Percentiles rank a stretch among this genome's conserved stretches.
These are phyloP conservation scores for Pipistrellus pipistrellus DNA, from an alignment of 2,797 vertebrate species.

Conservation along the genomic window DNA sequence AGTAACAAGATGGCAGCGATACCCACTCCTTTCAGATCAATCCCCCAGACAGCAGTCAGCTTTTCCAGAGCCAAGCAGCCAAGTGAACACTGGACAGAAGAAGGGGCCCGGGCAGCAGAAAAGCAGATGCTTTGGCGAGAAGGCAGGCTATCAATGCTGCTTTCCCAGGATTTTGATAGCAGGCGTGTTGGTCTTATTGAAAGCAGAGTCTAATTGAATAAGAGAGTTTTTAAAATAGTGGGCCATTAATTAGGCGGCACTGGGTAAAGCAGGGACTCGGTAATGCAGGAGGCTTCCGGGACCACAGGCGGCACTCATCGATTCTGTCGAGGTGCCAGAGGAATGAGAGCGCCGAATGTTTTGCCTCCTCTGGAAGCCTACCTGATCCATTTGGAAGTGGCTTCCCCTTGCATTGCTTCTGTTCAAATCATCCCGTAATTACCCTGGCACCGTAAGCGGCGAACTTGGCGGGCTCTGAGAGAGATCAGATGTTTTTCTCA, in stretches of 20 bases:
- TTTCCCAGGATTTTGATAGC: slow-evolving; percentile 75
- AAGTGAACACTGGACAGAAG: background rate
- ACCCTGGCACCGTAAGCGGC: slow-evolving; percentile 87
- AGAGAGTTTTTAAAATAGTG: slow-evolving; percentile 81
- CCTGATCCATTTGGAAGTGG: slow-evolving; percentile 85
- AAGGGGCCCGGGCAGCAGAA: background rate
- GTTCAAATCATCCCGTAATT: slow-evolving; percentile 88
- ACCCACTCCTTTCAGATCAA: background rate
- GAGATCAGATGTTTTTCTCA: slow-evolving; percentile 90
- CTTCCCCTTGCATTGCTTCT: slow-evolving; percentile 80
- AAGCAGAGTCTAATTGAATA: slow-evolving; percentile 84
- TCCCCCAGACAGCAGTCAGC: slow-evolving; percentile 12
- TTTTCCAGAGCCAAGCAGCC: slow-evolving; percentile 27
- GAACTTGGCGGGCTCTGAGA: slow-evolving; percentile 89
- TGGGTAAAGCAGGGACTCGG: slow-evolving; percentile 73
- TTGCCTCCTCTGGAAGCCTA: slow-evolving; percentile 81
- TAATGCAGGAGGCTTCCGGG: slow-evolving; percentile 82
- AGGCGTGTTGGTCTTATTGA: slow-evolving; percentile 75
- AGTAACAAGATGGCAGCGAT: background rate
- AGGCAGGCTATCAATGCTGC: slow-evolving; percentile 36
- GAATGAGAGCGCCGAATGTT: slow-evolving; percentile 24
- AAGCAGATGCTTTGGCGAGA: slow-evolving; percentile 65
- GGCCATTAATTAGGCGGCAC: slow-evolving; percentile 84
- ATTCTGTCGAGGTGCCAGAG: slow-evolving; percentile 84
- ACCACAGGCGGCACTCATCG: slow-evolving; percentile 76